Evolutionary conservation across 2,113 vertebrate genomes (phyloP).

Genomic region (Sphaerodactylus townsendi): DNA sequence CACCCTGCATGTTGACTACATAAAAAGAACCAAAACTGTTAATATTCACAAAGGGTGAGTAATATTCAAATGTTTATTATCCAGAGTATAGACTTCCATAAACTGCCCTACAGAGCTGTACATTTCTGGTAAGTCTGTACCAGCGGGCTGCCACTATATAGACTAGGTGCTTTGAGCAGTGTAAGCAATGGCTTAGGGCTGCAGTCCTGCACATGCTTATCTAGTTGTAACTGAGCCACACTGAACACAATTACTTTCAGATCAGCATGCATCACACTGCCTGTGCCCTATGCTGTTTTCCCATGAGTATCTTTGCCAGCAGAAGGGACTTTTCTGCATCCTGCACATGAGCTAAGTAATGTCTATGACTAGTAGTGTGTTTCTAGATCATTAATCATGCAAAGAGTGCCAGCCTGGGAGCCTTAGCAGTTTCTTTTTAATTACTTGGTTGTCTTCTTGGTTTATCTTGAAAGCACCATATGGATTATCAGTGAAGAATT

Average conservation of each 20-base stretch:
- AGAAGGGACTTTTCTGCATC: not conserved
- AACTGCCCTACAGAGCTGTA: not conserved
- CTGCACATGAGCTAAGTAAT: not conserved
- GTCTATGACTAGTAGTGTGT: conserved; percentile 8
- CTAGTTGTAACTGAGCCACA: not conserved
- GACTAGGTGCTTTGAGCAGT: no score
- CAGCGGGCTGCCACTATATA: not conserved
- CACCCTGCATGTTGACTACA: no score
- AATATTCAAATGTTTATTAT: no score
- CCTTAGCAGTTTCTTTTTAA: conserved; percentile 16
- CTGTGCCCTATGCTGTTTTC: not conserved
- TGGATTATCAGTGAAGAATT: conserved; percentile 5
- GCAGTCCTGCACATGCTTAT: not conserved
- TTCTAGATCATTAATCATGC: conserved; percentile 22
- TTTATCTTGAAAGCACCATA: conserved; percentile 21
- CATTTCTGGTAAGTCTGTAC: not conserved
- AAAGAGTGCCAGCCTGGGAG: not conserved
- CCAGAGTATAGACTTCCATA: no score
- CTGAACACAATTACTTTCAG: not conserved
- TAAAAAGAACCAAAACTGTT: no score
- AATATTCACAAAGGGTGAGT: no score
- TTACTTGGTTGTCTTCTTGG: conserved; percentile 28
- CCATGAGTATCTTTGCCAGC: not conserved
- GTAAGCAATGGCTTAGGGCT: not conserved
- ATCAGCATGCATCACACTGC: not conserved